Evolutionary conservation across 2,888 invertebrate species (phyloP).

Genomic region (Eubasilissa splendida): DNA sequence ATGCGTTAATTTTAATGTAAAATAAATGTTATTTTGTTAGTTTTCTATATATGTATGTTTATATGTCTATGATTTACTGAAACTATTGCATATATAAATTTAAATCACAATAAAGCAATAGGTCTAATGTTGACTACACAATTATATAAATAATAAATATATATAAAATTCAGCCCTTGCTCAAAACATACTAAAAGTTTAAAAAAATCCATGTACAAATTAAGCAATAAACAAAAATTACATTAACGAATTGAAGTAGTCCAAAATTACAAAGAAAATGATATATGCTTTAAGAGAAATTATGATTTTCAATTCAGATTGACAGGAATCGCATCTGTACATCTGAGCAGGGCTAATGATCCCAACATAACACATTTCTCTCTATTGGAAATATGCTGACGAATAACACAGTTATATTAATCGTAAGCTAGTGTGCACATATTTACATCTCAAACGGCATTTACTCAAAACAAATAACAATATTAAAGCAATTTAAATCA

Average conservation of each 20-base stretch:
- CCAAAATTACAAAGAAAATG: constrained; percentile 1
- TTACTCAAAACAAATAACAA: constrained; percentile 38
- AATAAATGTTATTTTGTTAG: constrained; percentile 71
- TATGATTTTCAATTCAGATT: constrained; percentile 10
- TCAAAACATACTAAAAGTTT: constrained; percentile 20
- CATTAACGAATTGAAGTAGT: constrained; percentile 33
- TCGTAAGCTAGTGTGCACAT: constrained; percentile 53
- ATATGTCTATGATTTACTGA: constrained; percentile 49
- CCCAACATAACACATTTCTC: constrained; percentile 37
- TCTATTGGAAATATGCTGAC: constrained; percentile 40
- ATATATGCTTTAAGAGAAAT: no score
- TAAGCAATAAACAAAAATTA: background rate
- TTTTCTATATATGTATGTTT: constrained; percentile 60
- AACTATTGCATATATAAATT: constrained; percentile 54
- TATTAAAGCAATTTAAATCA: constrained; percentile 40
- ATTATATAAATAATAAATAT: constrained; percentile 45
- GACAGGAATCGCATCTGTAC: constrained; percentile 3
- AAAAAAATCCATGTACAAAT: constrained; percentile 5
- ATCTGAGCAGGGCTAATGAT: constrained; percentile 37
- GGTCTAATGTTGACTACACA: constrained; percentile 74
- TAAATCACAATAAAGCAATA: constrained; percentile 75
- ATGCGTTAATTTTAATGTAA: constrained; percentile 65
- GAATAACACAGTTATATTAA: constrained; percentile 45
- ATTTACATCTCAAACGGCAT: constrained; percentile 56
- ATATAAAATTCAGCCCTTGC: constrained; percentile 38